Percentiles rank a stretch among this genome's conserved stretches.
Conservation (phyloP, 1,140 invertebrate genomes). For the Fopius arisanus region DNA sequence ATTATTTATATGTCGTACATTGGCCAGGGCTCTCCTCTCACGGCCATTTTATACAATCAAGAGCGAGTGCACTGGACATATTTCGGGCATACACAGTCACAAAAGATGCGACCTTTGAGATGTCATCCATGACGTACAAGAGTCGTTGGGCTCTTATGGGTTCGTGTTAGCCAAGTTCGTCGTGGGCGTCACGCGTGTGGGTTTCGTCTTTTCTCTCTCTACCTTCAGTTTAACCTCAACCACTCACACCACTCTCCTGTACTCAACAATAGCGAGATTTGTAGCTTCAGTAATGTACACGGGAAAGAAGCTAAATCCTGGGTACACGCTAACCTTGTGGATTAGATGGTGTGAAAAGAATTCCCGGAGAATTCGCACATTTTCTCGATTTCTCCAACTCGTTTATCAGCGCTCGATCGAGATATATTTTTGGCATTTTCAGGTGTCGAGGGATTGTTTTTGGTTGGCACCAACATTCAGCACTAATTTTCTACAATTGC, state of each 20-base stretch:
- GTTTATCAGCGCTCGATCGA: no score
- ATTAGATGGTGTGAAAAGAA: conserved; percentile 13
- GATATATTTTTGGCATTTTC: no score
- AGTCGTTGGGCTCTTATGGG: conserved; percentile 31
- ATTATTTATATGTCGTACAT: not conserved
- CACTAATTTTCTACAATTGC: no score
- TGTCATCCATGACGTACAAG: conserved; percentile 38
- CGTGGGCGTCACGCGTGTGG: conserved; percentile 35
- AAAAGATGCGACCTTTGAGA: conserved; percentile 34
- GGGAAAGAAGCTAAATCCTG: not conserved
- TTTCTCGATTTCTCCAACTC: no score
- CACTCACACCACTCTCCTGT: not conserved
- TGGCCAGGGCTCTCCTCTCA: not conserved
- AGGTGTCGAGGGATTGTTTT: no score
- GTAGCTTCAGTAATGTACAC: conserved; percentile 12
- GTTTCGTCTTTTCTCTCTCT: conserved; percentile 19
- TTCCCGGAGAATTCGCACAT: not conserved
- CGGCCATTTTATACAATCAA: conserved; percentile 30
- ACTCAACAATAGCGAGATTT: conserved; percentile 38
- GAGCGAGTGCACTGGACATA: conserved; percentile 27
- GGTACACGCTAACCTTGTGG: conserved; percentile 5
- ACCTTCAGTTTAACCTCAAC: not conserved
- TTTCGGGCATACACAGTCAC: conserved; percentile 4
- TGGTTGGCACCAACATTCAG: no score
- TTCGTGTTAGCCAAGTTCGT: not conserved